Evolutionary conservation across 2,888 invertebrate species (phyloP), one percentile per base, ranked within the genome.

Genomic region (Pycnomerus fuliginosus): DNA sequence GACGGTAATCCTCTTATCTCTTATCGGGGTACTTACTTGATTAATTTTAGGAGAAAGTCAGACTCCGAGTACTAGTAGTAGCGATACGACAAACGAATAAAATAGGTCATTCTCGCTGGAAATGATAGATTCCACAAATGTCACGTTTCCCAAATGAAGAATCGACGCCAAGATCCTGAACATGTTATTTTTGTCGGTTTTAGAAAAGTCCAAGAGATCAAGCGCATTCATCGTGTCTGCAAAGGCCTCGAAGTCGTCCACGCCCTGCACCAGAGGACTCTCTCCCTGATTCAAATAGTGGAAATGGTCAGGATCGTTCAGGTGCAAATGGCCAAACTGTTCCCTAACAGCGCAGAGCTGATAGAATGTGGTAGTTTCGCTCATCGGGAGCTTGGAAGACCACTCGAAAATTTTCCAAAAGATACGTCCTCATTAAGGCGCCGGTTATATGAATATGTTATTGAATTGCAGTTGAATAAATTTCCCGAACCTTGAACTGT

Each of bases 341-440:
- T 80, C 74, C 24, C 85, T 77, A 1, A 91, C 88, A 0, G 95
- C 83, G 70, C 97, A 97, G 56, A 99, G 74, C 75, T 99, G 98
- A 71, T 99, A 99, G 75, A 99, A 99, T 85, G 67, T 99, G 99
- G 71, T 99, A 99, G 73, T 99, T 99, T 64, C 98, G 76, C 73
- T 99, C 98, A 0, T 88, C 91, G 1, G 81, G 73, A 1, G 96
- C 90, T 78, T 95, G 94, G 73, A 93, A 96, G 0, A 97, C 96
- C 1, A 99, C 96, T 10, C 98, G 77, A 0, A 95, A 95, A 72
- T 99, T 99, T 75, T 99, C 98, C 62, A 99, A 75, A 1, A 99
- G 80, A 67, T 99, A 99, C 0, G 98, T 99, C 53, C 96, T 77
- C 95, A 99, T 97, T 50, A 92, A 90, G 11, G 97, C 98, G 0